Base-by-base conservation (phyloP, 37 sponge, comb jelly and placozoan genomes). In the Halichondria panicea region DNA sequence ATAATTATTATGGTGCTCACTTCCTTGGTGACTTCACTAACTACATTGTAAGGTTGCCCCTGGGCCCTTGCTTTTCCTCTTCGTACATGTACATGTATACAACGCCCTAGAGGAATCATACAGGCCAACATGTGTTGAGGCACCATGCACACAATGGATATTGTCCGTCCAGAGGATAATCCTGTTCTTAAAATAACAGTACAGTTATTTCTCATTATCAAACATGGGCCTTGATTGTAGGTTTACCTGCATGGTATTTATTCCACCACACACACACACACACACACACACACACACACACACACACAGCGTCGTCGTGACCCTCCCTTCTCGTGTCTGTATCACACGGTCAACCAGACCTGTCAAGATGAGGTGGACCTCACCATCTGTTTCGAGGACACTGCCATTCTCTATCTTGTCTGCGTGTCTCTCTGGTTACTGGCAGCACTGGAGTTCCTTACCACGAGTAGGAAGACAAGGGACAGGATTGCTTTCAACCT, bases 361-460 rank as follows among this genome's bases (percentile, higher is more conserved):
- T 78, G 84, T 46, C 83, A 83, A 18, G 90, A 90, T 40, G 60
- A 80, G 45, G 78, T 88, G 59, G 96, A 96, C 76, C 54, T 96
- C 19, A 35, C 93, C 30, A 81, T 85, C 62, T 96, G 96, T 48
- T 96, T 96, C 69, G 75, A 89, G 39, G 96, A 96, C 74, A 90
- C 91, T 27, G 82, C 80, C 42, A 48, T 96, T 40, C 78, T 91
- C 43, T 84, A 77, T 43, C 74, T 64, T 12, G 61, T 93, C 35
- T 79, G 85, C 46, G 45, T 78, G 11, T 40, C 77, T 19, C 75
- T 88, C 81, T 84, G 81, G 68, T 2, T 85, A 6, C 60, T 78
- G 2, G 87, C 81, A 44, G 63, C 62, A 3, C 2, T 80, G 44
- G 43, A 67, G 55, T 67, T 91, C 53, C 11, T 75, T 12, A 52